These are phyloP conservation scores for Apostichopus japonicus DNA, from an alignment of 35 echinoderm and acorn worm genomes.

Conservation along the genomic window DNA sequence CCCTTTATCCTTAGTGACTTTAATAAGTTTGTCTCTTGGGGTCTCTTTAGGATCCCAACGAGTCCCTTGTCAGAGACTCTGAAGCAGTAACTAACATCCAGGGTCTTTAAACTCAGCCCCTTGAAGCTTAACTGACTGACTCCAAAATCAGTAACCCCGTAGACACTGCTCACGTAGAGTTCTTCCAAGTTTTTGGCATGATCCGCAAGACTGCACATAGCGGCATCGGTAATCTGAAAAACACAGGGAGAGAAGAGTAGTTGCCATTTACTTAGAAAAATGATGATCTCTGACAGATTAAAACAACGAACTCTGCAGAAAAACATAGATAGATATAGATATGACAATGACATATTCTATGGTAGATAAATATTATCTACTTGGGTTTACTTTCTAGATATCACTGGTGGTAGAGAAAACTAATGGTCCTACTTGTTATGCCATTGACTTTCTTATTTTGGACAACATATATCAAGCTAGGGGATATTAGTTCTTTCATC, in stretches of 20 bases:
- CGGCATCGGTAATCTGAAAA: constrained; percentile 78
- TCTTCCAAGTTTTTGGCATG: constrained; percentile 65
- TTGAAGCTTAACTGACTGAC: constrained; percentile 86
- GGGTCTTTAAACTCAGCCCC: constrained; percentile 53
- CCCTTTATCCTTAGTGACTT: constrained; percentile 83
- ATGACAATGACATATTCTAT: too few species aligned
- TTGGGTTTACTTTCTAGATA: too few species aligned
- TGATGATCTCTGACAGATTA: too few species aligned
- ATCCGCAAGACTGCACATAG: constrained; percentile 71
- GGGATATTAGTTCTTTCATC: too few species aligned
- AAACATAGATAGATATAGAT: too few species aligned
- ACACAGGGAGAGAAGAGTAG: not conserved
- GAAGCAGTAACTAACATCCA: constrained; percentile 97
- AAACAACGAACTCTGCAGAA: too few species aligned
- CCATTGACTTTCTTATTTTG: too few species aligned
- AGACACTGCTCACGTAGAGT: constrained; percentile 86
- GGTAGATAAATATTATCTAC: too few species aligned
- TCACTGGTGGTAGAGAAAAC: too few species aligned
- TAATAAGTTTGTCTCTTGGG: not conserved
- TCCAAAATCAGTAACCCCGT: constrained; percentile 93
- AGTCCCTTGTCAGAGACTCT: constrained; percentile 79
- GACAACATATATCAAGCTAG: too few species aligned
- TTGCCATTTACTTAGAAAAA: not conserved
- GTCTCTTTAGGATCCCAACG: constrained; percentile 50
- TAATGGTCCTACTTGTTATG: too few species aligned